These are phyloP conservation scores for Rhegmatorhina hoffmannsi DNA, from an alignment of 2,113 vertebrate species.

Conservation along the genomic window DNA sequence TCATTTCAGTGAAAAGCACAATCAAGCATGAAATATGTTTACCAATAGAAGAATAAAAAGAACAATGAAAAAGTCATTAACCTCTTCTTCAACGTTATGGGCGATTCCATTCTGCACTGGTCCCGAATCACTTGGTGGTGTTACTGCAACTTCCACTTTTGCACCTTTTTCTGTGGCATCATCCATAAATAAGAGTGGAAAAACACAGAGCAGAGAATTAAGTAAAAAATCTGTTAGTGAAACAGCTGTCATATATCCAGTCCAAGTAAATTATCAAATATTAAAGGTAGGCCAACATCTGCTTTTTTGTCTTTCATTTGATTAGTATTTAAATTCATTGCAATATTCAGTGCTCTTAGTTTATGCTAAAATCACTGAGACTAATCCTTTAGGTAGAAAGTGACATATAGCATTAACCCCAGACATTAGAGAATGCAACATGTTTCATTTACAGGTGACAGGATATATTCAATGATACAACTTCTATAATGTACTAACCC, in stretches of 20 bases:
- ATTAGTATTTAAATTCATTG: background rate
- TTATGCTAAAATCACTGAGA: background rate
- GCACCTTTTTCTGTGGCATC: slow-evolving; percentile 85
- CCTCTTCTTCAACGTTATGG: slow-evolving; percentile 74
- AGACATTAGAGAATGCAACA: background rate
- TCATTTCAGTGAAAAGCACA: background rate
- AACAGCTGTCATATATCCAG: background rate
- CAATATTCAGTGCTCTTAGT: background rate
- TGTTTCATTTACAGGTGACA: background rate
- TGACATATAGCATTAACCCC: background rate
- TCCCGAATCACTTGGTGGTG: slow-evolving; percentile 88
- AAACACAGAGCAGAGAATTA: slow-evolving; percentile 24
- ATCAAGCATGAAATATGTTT: background rate
- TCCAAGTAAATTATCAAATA: background rate
- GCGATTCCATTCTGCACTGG: slow-evolving; percentile 90
- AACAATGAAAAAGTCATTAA: slow-evolving; percentile 2
- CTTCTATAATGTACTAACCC: background rate
- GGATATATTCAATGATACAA: background rate
- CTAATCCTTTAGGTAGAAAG: background rate
- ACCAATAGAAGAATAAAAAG: background rate
- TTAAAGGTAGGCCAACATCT: background rate
- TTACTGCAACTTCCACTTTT: slow-evolving; percentile 92
- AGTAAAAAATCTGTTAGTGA: background rate
- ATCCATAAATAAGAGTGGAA: background rate
- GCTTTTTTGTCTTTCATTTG: background rate